Evolutionary conservation across 2,888 invertebrate genomes (phyloP).

Genomic region (Myopa tessellatipennis): DNA sequence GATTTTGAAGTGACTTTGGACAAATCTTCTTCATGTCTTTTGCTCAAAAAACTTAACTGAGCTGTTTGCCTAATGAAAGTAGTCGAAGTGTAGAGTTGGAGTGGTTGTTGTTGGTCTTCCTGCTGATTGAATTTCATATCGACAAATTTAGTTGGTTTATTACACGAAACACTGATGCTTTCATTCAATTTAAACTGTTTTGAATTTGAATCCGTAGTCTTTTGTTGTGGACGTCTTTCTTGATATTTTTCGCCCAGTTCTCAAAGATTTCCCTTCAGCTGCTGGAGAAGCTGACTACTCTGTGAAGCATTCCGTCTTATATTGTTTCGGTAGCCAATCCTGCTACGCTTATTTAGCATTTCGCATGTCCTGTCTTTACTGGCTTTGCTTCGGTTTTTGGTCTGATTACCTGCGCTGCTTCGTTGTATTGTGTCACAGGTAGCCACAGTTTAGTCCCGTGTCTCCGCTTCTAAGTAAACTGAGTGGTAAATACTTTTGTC

Average conservation of each 20-base stretch:
- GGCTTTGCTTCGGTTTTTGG: too few relatives aligned
- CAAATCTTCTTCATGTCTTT: not conserved
- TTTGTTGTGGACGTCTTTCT: not conserved
- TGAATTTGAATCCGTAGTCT: not conserved
- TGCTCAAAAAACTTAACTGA: not conserved
- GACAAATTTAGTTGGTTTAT: not conserved
- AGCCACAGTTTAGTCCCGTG: too few relatives aligned
- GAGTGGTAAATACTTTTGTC: too few relatives aligned
- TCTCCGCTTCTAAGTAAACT: too few relatives aligned
- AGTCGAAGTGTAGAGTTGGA: not conserved
- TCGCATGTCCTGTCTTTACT: too few relatives aligned
- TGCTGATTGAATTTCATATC: not conserved
- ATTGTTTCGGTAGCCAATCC: not conserved
- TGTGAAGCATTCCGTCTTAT: not conserved
- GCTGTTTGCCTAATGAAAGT: not conserved
- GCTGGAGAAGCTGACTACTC: not conserved
- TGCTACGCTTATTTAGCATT: too few relatives aligned
- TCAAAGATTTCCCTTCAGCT: too few relatives aligned
- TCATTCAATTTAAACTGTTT: not conserved
- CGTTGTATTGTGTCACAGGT: too few relatives aligned
- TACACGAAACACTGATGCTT: too few relatives aligned
- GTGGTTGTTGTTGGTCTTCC: not conserved
- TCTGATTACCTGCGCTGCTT: too few relatives aligned
- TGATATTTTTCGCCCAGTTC: not conserved
- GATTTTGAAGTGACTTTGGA: not conserved